A percentile compares a stretch with the other conserved stretches of the same genome.
These are phyloP conservation scores for Enteromius thamalakanensis DNA, from an alignment of 2,797 vertebrate species.

Conservation along the genomic window DNA sequence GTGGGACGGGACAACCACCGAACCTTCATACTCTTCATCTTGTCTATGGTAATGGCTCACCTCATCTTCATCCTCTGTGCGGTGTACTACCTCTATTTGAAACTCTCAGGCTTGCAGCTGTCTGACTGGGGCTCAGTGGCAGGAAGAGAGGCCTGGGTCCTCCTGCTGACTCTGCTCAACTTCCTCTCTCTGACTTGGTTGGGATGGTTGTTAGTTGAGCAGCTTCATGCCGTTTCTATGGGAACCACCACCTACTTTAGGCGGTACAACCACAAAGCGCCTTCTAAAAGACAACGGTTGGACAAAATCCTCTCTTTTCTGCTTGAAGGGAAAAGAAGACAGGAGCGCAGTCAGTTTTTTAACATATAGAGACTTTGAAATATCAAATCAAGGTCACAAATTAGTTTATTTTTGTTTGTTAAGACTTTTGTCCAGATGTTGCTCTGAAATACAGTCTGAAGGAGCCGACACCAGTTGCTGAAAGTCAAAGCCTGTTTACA, in stretches of 20 bases:
- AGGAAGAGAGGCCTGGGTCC: constrained; percentile 78
- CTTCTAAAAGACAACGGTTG: constrained; percentile 68
- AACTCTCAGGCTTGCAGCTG: constrained; percentile 29
- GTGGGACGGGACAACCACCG: constrained; percentile 78
- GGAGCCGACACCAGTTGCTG: background rate
- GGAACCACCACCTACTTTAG: constrained; percentile 78
- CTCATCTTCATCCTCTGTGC: constrained; percentile 73
- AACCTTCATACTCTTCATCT: constrained; percentile 79
- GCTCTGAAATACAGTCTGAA: background rate
- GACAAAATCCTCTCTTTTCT: constrained; percentile 70
- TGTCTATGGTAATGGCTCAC: constrained; percentile 75
- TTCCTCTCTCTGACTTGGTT: constrained; percentile 77
- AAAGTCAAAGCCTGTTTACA: background rate
- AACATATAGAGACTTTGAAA: constrained; percentile 69
- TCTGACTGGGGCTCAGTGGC: constrained; percentile 62
- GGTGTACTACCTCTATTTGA: constrained; percentile 68
- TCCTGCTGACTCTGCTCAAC: constrained; percentile 75
- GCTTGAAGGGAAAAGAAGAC: constrained; percentile 69
- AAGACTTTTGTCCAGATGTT: background rate
- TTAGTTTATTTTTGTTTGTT: background rate
- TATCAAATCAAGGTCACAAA: background rate
- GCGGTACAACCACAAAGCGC: constrained; percentile 60
- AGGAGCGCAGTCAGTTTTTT: constrained; percentile 63
- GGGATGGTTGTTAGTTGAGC: constrained; percentile 77
- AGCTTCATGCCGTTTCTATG: constrained; percentile 74